phyloP scores from a whole-genome alignment of 2,113 vertebrate genomes.

The Malurus melanocephalus region DNA sequence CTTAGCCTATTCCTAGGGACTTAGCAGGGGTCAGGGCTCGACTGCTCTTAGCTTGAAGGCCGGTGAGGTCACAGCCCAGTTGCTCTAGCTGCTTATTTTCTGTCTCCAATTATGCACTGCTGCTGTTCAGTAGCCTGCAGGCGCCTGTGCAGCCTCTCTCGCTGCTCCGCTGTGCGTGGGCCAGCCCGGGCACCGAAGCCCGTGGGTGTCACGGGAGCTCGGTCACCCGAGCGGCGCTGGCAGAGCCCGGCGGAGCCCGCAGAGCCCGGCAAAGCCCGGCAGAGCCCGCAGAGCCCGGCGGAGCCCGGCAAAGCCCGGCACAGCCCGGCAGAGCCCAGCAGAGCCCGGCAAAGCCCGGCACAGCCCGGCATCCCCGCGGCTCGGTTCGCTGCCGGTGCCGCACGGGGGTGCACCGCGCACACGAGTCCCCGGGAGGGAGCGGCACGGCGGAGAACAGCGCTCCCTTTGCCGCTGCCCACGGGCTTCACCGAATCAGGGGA shows the following conservation, averaged over 20 bases:
- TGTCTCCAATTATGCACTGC: not conserved
- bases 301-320: no score
- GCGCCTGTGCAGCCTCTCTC: not conserved
- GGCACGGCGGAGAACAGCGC: not conserved
- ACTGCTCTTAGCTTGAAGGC: not conserved
- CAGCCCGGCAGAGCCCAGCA: no score
- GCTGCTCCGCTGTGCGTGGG: not conserved
- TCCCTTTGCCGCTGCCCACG: not conserved
- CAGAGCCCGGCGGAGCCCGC: not conserved
- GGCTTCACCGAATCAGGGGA: not conserved
- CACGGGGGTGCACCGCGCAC: not conserved
- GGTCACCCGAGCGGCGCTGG: not conserved
- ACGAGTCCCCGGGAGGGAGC: not conserved
- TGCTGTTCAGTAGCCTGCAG: not conserved
- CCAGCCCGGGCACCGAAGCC: not conserved
- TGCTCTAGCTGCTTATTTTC: not conserved
- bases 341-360: no score
- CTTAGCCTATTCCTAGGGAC: not conserved
- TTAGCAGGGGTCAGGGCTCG: not conserved
- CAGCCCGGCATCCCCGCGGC: not conserved
- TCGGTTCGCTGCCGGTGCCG: not conserved
- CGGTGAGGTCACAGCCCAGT: not conserved
- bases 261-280: no score
- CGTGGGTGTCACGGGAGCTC: not conserved
- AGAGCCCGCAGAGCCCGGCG: no score